Evolutionary conservation across 2,888 invertebrate genomes (phyloP).

Genomic region (Gasteruption jaculator): DNA sequence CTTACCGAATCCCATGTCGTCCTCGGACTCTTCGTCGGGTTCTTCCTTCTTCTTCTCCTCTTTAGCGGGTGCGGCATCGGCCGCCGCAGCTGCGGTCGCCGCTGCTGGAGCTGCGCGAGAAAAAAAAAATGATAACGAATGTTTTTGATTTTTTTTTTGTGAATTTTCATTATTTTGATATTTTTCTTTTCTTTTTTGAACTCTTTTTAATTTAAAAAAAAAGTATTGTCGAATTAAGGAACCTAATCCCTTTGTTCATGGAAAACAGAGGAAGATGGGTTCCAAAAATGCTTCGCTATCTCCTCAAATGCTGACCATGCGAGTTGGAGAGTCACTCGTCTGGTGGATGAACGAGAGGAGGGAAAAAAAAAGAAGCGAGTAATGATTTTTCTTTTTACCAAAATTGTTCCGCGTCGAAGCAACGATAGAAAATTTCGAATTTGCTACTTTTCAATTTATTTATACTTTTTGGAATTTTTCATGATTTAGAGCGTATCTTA

Average conservation of each 20-base stretch:
- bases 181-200: background rate
- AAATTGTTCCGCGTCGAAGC: no score
- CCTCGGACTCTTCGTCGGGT: conserved; percentile 78
- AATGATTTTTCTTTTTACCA: no score
- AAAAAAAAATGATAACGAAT: conserved; percentile 17
- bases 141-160: background rate
- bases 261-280: conserved; percentile 16
- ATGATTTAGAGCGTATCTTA: no score
- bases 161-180: background rate
- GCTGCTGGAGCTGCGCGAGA: conserved; percentile 29
- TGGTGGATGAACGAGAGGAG: conserved; percentile 47
- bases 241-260: background rate
- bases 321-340: conserved; percentile 29
- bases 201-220: conserved; percentile 11
- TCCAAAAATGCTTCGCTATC: no score
- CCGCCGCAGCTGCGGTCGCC: conserved; percentile 62
- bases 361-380: no score
- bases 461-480: no score
- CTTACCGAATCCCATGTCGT: conserved; percentile 91
- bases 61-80: conserved; percentile 59
- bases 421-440: no score
- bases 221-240: background rate
- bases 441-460: no score
- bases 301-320: conserved; percentile 44
- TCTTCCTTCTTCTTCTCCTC: conserved; percentile 78